These are phyloP conservation scores for Euclidia mi DNA, from an alignment of 2,888 invertebrate species.

Conservation along the genomic window DNA sequence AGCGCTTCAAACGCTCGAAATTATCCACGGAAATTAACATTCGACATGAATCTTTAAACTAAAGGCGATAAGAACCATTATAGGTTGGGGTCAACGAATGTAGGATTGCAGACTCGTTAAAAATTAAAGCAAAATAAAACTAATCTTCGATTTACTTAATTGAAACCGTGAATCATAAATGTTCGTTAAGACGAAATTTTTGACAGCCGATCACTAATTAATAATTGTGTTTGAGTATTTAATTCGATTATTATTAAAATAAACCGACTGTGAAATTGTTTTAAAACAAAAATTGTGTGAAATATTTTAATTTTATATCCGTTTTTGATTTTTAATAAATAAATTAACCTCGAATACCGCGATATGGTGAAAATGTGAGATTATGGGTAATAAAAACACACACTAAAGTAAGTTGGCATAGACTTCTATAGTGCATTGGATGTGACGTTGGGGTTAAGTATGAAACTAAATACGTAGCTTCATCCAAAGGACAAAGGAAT, in stretches of 20 bases:
- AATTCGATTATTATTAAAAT: conserved; percentile 50
- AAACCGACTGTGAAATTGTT: conserved; percentile 57
- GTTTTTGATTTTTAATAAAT: conserved; percentile 28
- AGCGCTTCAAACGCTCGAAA: conserved; percentile 16
- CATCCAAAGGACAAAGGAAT: neutral
- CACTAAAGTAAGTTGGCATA: conserved; percentile 2
- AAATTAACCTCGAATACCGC: conserved; percentile 36
- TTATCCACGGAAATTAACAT: conserved; percentile 24
- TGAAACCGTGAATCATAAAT: conserved; percentile 59
- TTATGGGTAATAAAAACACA: conserved; percentile 26
- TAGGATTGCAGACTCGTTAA: conserved; percentile 31
- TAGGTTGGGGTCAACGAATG: conserved; percentile 8
- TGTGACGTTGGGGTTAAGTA: neutral
- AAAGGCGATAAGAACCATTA: conserved; percentile 10
- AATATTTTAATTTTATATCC: conserved; percentile 48
- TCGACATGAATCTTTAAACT: conserved; percentile 12
- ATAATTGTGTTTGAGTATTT: conserved; percentile 56
- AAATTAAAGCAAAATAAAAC: conserved; percentile 49
- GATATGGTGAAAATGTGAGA: conserved; percentile 40
- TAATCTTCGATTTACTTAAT: conserved; percentile 57
- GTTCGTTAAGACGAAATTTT: conserved; percentile 53
- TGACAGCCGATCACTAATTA: conserved; percentile 52
- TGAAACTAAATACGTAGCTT: neutral
- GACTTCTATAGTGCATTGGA: conserved; percentile 3
- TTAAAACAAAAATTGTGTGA: conserved; percentile 52